phyloP scores from a whole-genome alignment of 2,797 vertebrate genomes.

The Percopsis omiscomaycus region DNA sequence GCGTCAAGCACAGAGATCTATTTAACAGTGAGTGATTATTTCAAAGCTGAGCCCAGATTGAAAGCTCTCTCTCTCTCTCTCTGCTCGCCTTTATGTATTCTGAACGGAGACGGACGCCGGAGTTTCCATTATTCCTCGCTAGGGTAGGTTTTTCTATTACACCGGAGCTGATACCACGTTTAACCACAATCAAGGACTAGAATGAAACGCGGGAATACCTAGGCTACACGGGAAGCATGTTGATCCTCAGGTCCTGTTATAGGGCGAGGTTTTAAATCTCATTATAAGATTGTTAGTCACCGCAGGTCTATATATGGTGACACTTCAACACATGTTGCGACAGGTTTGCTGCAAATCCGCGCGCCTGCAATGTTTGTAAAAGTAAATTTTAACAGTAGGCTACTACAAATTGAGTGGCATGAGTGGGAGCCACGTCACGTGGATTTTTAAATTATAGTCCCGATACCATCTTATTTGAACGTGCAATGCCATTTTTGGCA shows the following conservation, averaged over 20 bases:
- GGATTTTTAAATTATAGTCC: conserved; percentile 6
- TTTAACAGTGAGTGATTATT: conserved; percentile 78
- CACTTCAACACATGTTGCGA: conserved; percentile 59
- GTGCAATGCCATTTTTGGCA: conserved; percentile 11
- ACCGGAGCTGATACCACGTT: conserved; percentile 71
- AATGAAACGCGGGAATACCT: conserved; percentile 41
- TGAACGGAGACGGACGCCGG: conserved; percentile 55
- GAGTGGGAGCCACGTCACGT: conserved; percentile 35
- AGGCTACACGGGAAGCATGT: conserved; percentile 44
- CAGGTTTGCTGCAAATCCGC: conserved; percentile 61
- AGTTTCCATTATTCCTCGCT: conserved; percentile 50
- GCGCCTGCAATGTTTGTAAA: conserved; percentile 15
- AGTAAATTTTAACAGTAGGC: background rate
- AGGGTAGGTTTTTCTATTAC: conserved; percentile 56
- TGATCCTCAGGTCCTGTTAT: conserved; percentile 71
- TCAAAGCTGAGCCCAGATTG: conserved; percentile 67
- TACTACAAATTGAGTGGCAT: background rate
- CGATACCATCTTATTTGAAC: too few relatives aligned
- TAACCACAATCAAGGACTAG: conserved; percentile 50
- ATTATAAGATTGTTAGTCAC: conserved; percentile 81
- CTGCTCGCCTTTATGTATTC: conserved; percentile 64
- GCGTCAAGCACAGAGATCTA: conserved; percentile 81
- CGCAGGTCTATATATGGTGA: conserved; percentile 78
- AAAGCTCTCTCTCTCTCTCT: conserved; percentile 58
- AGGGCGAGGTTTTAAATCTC: conserved; percentile 78